phyloP scores from a whole-genome alignment of 2,797 vertebrate species.

The Danio albolineatus region DNA sequence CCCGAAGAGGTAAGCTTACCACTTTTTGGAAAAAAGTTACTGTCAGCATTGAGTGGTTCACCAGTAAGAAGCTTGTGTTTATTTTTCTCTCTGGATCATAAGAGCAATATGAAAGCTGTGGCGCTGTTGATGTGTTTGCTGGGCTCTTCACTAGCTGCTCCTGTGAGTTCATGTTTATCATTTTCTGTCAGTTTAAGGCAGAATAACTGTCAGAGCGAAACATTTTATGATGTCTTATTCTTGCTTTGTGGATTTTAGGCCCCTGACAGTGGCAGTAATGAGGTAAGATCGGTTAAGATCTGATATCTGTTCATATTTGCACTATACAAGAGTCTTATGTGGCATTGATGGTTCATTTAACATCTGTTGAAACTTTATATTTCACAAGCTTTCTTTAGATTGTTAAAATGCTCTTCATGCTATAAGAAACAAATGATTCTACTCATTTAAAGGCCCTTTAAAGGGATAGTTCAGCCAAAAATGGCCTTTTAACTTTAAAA shows the following conservation, averaged over 20 bases:
- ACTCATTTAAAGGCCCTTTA: too few species aligned
- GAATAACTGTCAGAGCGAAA: background rate
- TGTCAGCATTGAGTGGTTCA: background rate
- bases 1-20: constrained; percentile 62
- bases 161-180: constrained; percentile 69
- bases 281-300: constrained; percentile 64
- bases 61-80: background rate
- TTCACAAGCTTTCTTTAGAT: too few species aligned
- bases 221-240: background rate
- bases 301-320: background rate
- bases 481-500: too few species aligned
- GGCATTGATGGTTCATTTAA: background rate
- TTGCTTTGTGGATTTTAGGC: constrained; percentile 63
- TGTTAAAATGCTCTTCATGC: too few species aligned
- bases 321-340: too few species aligned
- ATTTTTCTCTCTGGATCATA: constrained; percentile 26
- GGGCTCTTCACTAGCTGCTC: constrained; percentile 67
- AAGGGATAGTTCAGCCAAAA: too few species aligned
- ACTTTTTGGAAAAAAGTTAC: background rate
- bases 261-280: constrained; percentile 70
- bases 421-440: too few species aligned
- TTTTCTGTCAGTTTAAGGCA: background rate
- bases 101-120: constrained; percentile 69
- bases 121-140: constrained; percentile 70
- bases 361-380: background rate